phyloP scores from a whole-genome alignment of 2,888 invertebrate genomes.

The Drosophila pegasa region DNA sequence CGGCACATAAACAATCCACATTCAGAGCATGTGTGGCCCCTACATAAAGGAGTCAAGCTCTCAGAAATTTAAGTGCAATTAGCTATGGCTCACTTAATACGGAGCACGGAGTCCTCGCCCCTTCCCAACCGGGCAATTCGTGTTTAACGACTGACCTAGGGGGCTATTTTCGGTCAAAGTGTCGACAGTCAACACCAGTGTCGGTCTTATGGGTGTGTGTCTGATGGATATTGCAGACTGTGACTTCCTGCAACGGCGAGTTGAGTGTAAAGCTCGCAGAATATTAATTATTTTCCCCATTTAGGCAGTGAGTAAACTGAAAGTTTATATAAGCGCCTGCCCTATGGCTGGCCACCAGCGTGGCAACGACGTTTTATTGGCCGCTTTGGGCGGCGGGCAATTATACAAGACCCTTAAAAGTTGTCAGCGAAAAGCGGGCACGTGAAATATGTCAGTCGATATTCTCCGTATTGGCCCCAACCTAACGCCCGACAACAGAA shows the following conservation, averaged over 20 bases:
- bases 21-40: conserved; percentile 26
- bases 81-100: conserved; percentile 18
- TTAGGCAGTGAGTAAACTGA: conserved; percentile 6
- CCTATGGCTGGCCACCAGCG: conserved; percentile 2
- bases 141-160: conserved; percentile 37
- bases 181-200: conserved; percentile 6
- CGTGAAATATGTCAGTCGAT: conserved; percentile 24
- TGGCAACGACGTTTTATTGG: conserved; percentile 35
- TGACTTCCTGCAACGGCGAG: conserved; percentile 27
- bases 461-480: conserved; percentile 5
- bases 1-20: conserved; percentile 12
- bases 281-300: conserved; percentile 47
- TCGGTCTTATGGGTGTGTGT: conserved; percentile 4
- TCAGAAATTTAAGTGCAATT: conserved; percentile 42
- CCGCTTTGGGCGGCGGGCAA: conserved; percentile 29
- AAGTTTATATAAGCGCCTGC: conserved; percentile 20
- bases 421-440: conserved; percentile 27
- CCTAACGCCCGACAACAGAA: conserved; percentile 29
- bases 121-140: conserved; percentile 11
- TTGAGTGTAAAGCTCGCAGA: conserved; percentile 11
- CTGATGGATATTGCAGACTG: conserved; percentile 17
- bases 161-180: conserved; percentile 14
- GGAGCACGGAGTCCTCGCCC: not conserved
- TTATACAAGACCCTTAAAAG: conserved; percentile 39
- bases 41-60: conserved; percentile 13